A percentile compares a stretch with the other conserved stretches of the same genome.
Conservation (phyloP, 2,888 invertebrate species). For the Anagyrus pseudococci region DNA sequence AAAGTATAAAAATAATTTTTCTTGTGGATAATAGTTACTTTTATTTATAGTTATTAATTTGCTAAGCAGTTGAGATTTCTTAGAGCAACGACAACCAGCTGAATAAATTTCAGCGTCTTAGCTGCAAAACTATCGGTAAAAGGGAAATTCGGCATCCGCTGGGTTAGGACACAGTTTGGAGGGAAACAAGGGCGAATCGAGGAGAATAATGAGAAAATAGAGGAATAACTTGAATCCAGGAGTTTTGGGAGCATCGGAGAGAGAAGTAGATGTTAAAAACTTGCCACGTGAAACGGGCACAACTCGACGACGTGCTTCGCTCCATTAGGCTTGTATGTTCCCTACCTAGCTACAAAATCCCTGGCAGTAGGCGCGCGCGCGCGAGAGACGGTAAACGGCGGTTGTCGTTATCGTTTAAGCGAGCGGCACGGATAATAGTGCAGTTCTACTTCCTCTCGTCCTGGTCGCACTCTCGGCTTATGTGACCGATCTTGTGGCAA, state of each 20-base stretch:
- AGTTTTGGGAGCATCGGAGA: conserved; percentile 30
- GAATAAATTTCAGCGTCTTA: neutral
- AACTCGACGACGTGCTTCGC: neutral
- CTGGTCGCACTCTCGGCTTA: conserved; percentile 89
- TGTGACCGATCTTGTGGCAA: conserved; percentile 90
- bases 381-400: conserved; percentile 56
- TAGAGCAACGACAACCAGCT: neutral
- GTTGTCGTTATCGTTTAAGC: conserved; percentile 52
- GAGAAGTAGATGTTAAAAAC: conserved; percentile 8
- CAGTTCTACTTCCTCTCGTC: conserved; percentile 70
- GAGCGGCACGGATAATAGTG: conserved; percentile 55
- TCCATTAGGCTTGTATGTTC: conserved; percentile 36
- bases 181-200: conserved; percentile 31
- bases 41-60: neutral
- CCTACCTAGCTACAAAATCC: conserved; percentile 57
- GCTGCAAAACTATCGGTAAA: neutral
- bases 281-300: no score
- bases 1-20: conserved; percentile 14
- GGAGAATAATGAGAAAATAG: conserved; percentile 43
- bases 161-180: conserved; percentile 45
- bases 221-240: conserved; percentile 45
- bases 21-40: conserved; percentile 13
- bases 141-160: conserved; percentile 15
- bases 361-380: conserved; percentile 54
- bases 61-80: neutral